A percentile compares a stretch with the other conserved stretches of the same genome.
Conservation (phyloP, 2,797 vertebrate genomes). For the Falco concolor region DNA sequence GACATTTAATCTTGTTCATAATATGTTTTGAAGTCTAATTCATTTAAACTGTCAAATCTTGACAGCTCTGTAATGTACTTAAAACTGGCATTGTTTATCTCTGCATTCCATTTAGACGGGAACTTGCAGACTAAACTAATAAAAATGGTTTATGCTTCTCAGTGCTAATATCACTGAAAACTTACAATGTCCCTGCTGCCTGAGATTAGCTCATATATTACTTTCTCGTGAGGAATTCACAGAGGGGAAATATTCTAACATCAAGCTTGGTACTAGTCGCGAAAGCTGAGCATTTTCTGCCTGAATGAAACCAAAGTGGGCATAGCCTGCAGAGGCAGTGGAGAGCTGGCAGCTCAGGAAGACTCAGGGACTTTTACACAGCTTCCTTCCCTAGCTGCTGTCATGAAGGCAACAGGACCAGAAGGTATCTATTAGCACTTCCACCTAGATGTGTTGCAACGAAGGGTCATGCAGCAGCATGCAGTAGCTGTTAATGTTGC, state of each 20-base stretch:
- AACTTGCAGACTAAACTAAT: not conserved
- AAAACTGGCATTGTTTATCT: not conserved
- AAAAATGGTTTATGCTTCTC: not conserved
- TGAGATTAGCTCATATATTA: not conserved
- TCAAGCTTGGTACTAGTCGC: not conserved
- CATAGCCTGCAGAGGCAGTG: slow-evolving; percentile 35
- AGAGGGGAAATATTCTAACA: not conserved
- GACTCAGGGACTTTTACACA: not conserved
- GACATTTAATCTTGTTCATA: not conserved
- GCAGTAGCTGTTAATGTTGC: not conserved
- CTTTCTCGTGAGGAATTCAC: not conserved
- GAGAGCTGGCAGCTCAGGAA: not conserved
- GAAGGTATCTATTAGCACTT: slow-evolving; percentile 32
- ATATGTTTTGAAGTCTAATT: not conserved
- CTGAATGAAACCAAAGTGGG: not conserved
- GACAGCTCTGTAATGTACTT: not conserved
- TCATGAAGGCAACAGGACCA: not conserved
- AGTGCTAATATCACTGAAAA: not conserved
- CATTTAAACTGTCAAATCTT: not conserved
- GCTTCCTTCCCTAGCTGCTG: not conserved
- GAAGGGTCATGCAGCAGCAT: slow-evolving; percentile 27
- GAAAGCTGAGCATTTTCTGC: not conserved
- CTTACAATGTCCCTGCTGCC: not conserved
- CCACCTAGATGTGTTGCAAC: slow-evolving; percentile 2
- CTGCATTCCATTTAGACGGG: not conserved